Conservation (phyloP, 2,888 invertebrate species). For the Dastarcus helophoroides region DNA sequence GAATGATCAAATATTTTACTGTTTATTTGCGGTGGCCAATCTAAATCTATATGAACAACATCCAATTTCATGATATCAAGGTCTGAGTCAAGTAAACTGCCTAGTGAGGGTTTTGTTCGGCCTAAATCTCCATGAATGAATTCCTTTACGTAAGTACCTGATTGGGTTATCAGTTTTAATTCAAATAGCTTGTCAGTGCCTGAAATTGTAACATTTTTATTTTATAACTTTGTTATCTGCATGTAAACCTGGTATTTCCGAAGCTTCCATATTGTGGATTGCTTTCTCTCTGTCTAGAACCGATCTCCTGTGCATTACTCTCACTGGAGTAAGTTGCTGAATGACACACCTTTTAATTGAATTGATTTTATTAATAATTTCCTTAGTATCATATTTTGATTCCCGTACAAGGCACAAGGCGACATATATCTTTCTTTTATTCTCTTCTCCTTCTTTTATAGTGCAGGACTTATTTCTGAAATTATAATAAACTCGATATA, state of each 20-base stretch:
- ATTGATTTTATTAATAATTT: constrained; percentile 6
- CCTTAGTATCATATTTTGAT: constrained; percentile 1
- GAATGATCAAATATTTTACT: too few species aligned
- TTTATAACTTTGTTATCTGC: background rate
- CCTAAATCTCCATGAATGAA: constrained; percentile 95
- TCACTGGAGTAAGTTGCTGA: constrained; percentile 75
- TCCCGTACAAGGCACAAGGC: constrained; percentile 52
- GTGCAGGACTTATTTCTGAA: too few species aligned
- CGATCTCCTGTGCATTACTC: constrained; percentile 81
- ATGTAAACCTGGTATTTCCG: background rate
- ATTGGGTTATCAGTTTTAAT: constrained; percentile 66
- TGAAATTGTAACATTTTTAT: constrained; percentile 20
- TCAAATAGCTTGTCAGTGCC: constrained; percentile 46
- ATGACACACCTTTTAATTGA: constrained; percentile 39
- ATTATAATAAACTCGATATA: too few species aligned
- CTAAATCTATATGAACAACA: constrained; percentile 64
- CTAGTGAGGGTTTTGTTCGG: constrained; percentile 68
- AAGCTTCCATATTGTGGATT: constrained; percentile 54
- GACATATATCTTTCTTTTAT: constrained; percentile 77
- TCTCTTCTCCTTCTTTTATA: constrained; percentile 61
- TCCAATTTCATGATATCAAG: constrained; percentile 89
- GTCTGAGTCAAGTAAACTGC: constrained; percentile 51
- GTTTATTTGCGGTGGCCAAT: constrained; percentile 49
- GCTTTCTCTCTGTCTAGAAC: constrained; percentile 54
- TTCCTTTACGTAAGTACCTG: constrained; percentile 96